phyloP scores from a whole-genome alignment of 2,113 vertebrate species.

The Macrotis lagotis region DNA sequence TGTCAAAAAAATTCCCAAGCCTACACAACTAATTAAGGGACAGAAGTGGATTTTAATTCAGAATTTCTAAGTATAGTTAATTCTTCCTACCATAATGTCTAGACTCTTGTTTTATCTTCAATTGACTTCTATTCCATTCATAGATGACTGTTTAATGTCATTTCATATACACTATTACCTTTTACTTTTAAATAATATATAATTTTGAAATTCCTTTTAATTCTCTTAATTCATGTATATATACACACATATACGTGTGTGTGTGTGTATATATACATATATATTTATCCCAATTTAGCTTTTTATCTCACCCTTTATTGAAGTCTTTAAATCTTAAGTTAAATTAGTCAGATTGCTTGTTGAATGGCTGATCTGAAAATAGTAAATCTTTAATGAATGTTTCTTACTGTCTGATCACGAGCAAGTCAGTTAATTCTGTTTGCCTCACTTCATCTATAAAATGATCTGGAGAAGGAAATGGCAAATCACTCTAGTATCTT shows the following conservation, averaged over 20 bases:
- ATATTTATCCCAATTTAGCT: not conserved
- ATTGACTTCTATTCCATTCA: not conserved
- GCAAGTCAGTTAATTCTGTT: too few species aligned
- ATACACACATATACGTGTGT: too few species aligned
- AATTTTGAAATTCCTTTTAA: not conserved
- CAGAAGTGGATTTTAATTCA: not conserved
- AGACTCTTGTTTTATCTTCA: not conserved
- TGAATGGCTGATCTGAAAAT: not conserved
- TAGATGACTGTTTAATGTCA: not conserved
- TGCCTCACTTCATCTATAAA: too few species aligned
- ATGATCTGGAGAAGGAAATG: too few species aligned
- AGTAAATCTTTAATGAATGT: not conserved
- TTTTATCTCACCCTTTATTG: constrained; percentile 20
- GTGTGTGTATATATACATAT: too few species aligned
- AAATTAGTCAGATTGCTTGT: not conserved
- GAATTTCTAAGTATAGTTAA: not conserved
- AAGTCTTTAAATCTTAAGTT: not conserved
- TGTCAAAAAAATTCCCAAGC: not conserved
- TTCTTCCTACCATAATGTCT: not conserved
- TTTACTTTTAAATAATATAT: too few species aligned
- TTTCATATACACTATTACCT: not conserved
- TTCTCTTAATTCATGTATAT: not conserved
- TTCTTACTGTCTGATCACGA: not conserved
- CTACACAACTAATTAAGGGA: not conserved
- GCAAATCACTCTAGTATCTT: too few species aligned